These are phyloP conservation scores for Tyto alba DNA, from an alignment of 2,113 vertebrate genomes.

Conservation along the genomic window DNA sequence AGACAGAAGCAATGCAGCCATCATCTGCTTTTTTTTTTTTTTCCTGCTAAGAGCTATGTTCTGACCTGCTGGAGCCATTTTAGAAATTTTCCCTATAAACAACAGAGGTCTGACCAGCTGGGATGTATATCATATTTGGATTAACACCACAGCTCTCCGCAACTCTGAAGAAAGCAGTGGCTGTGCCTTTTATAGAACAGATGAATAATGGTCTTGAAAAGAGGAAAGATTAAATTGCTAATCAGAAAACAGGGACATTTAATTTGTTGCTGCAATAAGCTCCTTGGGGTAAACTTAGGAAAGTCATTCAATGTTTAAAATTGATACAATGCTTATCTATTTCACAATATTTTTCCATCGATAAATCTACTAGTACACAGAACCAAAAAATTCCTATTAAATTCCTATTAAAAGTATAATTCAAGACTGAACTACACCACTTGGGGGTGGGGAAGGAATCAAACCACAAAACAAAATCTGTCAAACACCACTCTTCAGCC, in stretches of 20 bases:
- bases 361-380: not conserved
- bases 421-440: not conserved
- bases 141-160: not conserved
- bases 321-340: not conserved
- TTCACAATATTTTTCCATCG: not conserved
- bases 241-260: not conserved
- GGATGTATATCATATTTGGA: not conserved
- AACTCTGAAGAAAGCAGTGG: not conserved
- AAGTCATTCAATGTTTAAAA: not conserved
- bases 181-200: not conserved
- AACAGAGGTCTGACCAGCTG: constrained; percentile 12
- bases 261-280: not conserved
- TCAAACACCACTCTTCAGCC: not conserved
- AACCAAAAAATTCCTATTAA: not conserved
- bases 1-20: not conserved
- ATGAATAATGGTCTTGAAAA: not conserved
- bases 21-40: not conserved
- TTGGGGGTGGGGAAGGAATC: too few relatives aligned
- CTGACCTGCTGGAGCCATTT: constrained; percentile 3
- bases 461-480: not conserved
- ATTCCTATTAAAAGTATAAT: not conserved
- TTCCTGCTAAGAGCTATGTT: not conserved
- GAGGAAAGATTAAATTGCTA: not conserved
- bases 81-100: constrained; percentile 1
- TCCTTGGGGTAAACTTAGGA: not conserved